Conservation (phyloP, 2,888 invertebrate species). For the Halictus quadricinctus region DNA sequence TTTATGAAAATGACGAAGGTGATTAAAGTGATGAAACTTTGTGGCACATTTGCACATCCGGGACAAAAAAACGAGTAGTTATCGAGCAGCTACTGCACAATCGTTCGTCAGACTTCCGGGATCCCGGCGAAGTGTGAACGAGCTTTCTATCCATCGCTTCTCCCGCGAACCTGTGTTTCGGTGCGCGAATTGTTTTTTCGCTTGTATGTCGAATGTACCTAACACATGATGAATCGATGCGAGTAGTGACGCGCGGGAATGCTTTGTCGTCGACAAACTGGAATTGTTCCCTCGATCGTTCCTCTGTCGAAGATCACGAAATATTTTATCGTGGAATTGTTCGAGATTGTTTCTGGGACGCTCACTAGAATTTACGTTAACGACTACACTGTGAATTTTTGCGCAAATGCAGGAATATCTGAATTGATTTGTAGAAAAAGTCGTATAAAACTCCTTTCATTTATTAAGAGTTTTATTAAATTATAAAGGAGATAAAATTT, state of each 20-base stretch:
- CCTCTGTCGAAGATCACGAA: background rate
- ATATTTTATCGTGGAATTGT: background rate
- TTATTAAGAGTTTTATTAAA: too few relatives aligned
- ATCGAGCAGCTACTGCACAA: background rate
- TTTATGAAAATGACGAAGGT: background rate
- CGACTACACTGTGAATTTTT: too few relatives aligned
- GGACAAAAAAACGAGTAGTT: background rate
- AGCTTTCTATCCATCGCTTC: conserved; percentile 11
- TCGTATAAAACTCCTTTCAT: too few relatives aligned
- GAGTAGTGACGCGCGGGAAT: conserved; percentile 38
- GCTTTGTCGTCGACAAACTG: conserved; percentile 20
- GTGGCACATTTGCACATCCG: background rate
- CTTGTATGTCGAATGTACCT: conserved; percentile 14
- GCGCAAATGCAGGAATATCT: too few relatives aligned
- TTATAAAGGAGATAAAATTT: too few relatives aligned
- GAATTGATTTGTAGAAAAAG: too few relatives aligned
- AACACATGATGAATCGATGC: conserved; percentile 39
- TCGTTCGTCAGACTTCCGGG: background rate
- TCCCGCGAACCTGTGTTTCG: conserved; percentile 3
- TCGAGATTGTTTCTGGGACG: too few relatives aligned
- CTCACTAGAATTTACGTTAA: too few relatives aligned
- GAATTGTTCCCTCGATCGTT: conserved; percentile 13
- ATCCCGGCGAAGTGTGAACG: conserved; percentile 6
- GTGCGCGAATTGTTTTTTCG: conserved; percentile 33
- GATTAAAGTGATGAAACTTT: background rate